Evolutionary conservation across 2,113 vertebrate genomes (phyloP), one percentile per base, ranked within the genome.

Genomic region (Zosterops lateralis): DNA sequence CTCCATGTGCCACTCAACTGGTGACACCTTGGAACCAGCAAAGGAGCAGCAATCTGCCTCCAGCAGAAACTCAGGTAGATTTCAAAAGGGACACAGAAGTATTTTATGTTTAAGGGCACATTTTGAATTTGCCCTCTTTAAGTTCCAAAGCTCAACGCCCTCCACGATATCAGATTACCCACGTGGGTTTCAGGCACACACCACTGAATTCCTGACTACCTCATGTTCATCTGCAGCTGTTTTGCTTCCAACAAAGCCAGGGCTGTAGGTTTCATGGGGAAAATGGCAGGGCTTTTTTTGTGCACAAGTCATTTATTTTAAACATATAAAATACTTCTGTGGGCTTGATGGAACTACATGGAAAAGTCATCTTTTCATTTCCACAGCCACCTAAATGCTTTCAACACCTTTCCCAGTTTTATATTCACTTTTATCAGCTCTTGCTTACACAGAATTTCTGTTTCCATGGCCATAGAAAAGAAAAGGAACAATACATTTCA

Each of bases 371-470:
- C 65, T 78, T 89, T 93, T 87, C 53, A 64, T 61, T 95, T 80
- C 67, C 67, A 77, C 64, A 89, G 71, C 51, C 53, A 92, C 75
- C 47, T 80, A 87, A 91, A 93, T n/a, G 87, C 64, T 83, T 91
- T 81, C 72, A 85, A 66, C 28, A 42, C 47, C 31, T 74, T 83
- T 79, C 48, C 75, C 79, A 92, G 75, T 45, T 97, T 86, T 61
- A 80, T 53, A 65, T 53, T 74, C 40, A n/a, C 53, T 92, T 88
- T 83, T 85, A 85, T 88, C 58, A 93, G 82, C 72, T 80, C 89
- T 81, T 90, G 91, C 90, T 85, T 94, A 92, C 68, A 67, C 25
- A 61, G 51, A 68, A 68, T 74, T 90, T 84, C 93, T 73, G 72
- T 74, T 95, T 86, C 86, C 61, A 31, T 5, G 42, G 85, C 80